A percentile compares a stretch with the other conserved stretches of the same genome.
Evolutionary conservation across 2,888 invertebrate species (phyloP).

Genomic region (Nematopogon swammerdamellus): DNA sequence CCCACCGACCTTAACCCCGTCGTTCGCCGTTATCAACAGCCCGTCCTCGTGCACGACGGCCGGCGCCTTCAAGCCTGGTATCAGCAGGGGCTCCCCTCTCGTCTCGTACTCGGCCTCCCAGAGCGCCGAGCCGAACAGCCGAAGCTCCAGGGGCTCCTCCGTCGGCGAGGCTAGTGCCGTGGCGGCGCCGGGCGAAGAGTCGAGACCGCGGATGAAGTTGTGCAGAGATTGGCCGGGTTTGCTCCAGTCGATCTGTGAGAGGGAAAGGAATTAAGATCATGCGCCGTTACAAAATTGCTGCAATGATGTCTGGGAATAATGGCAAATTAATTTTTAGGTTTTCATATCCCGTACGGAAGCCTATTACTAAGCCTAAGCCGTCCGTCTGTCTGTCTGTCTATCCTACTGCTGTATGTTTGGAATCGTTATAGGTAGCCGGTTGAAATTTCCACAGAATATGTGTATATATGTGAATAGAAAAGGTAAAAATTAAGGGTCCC

Average conservation of each 20-base stretch:
- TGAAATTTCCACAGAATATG: too few relatives aligned
- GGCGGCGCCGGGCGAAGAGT: constrained; percentile 93
- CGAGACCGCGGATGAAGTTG: constrained; percentile 91
- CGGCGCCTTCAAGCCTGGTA: constrained; percentile 59
- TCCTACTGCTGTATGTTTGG: too few relatives aligned
- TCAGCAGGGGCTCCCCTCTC: constrained; percentile 53
- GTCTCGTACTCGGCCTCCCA: constrained; percentile 59
- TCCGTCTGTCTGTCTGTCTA: too few relatives aligned
- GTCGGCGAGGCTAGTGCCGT: constrained; percentile 35
- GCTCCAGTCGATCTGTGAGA: constrained; percentile 62
- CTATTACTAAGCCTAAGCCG: too few relatives aligned
- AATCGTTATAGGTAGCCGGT: too few relatives aligned
- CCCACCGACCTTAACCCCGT: constrained; percentile 74
- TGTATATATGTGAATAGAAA: too few relatives aligned
- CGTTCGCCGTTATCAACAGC: constrained; percentile 75
- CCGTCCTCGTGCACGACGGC: constrained; percentile 77
- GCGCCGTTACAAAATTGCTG: too few relatives aligned
- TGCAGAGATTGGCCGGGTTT: constrained; percentile 74
- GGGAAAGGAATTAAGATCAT: too few relatives aligned
- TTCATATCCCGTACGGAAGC: too few relatives aligned
- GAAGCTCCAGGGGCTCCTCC: constrained; percentile 60
- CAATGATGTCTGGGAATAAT: too few relatives aligned
- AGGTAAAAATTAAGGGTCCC: too few relatives aligned
- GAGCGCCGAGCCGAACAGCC: constrained; percentile 77
- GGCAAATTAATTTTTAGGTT: too few relatives aligned